Evolutionary conservation across 2,888 invertebrate genomes (phyloP).

Genomic region (Diadegma fenestrale): DNA sequence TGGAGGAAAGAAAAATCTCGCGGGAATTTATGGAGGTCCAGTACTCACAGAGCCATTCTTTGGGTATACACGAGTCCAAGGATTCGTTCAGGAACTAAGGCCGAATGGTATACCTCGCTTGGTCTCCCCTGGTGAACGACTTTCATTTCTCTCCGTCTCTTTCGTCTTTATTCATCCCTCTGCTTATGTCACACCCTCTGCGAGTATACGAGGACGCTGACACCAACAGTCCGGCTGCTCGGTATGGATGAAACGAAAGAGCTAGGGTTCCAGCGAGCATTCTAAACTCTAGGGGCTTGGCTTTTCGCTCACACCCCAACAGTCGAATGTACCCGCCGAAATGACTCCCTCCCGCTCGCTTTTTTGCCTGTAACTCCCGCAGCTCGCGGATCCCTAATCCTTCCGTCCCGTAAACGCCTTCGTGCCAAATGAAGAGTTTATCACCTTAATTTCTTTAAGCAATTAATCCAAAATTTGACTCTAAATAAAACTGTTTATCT

Average conservation of each 20-base stretch:
- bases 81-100: slow-evolving; percentile 65
- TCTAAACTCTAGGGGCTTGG: slow-evolving; percentile 78
- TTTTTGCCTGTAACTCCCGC: slow-evolving; percentile 45
- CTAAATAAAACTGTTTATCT: slow-evolving; percentile 41
- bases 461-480: slow-evolving; percentile 76
- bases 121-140: slow-evolving; percentile 49
- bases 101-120: slow-evolving; percentile 54
- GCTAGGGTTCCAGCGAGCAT: slow-evolving; percentile 70
- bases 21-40: slow-evolving; percentile 84
- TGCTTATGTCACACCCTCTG: slow-evolving; percentile 24
- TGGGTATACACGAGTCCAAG: slow-evolving; percentile 45
- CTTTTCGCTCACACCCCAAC: slow-evolving; percentile 44
- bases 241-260: slow-evolving; percentile 70
- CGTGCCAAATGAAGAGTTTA: slow-evolving; percentile 79
- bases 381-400: slow-evolving; percentile 31
- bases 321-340: slow-evolving; percentile 66
- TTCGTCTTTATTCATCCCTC: slow-evolving; percentile 32
- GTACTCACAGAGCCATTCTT: slow-evolving; percentile 56
- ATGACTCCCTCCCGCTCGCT: slow-evolving; percentile 61
- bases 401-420: slow-evolving; percentile 77
- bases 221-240: slow-evolving; percentile 63
- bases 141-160: neutral
- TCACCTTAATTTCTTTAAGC: slow-evolving; percentile 78
- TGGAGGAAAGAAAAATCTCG: slow-evolving; percentile 84
- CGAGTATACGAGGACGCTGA: slow-evolving; percentile 53